Evolutionary conservation across 2,888 invertebrate species (phyloP).

Genomic region (Drosophila robusta): DNA sequence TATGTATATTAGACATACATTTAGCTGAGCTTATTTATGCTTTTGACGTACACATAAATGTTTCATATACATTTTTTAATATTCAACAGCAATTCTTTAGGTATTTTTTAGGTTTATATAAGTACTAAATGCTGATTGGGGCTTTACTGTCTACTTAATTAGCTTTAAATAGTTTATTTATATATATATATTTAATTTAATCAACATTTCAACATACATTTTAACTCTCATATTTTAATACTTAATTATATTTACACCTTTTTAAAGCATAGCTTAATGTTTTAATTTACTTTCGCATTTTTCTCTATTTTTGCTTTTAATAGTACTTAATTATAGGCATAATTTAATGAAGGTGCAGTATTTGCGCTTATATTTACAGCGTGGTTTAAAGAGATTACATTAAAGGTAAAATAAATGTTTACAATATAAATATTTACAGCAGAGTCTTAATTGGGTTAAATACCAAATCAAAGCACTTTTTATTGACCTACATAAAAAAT

Average conservation of each 20-base stretch:
- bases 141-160: conserved; percentile 36
- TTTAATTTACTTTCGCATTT: conserved; percentile 5
- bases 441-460: not conserved
- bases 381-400: conserved; percentile 1
- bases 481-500: not conserved
- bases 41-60: conserved; percentile 24
- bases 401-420: conserved; percentile 9
- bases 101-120: conserved; percentile 9
- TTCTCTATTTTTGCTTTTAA: not conserved
- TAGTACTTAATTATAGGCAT: conserved; percentile 5
- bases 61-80: conserved; percentile 23
- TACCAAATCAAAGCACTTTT: not conserved
- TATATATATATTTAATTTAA: conserved; percentile 34
- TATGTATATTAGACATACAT: conserved; percentile 29
- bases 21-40: conserved; percentile 66
- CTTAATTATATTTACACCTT: conserved; percentile 60
- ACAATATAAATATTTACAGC: conserved; percentile 35
- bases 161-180: conserved; percentile 35
- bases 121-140: conserved; percentile 40
- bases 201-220: conserved; percentile 68
- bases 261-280: conserved; percentile 26
- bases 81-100: conserved; percentile 48
- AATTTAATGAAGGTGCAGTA: conserved; percentile 11
- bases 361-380: conserved; percentile 20
- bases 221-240: conserved; percentile 46